phyloP scores from a whole-genome alignment of 2,888 invertebrate species.

The Cheilosia impressa region DNA sequence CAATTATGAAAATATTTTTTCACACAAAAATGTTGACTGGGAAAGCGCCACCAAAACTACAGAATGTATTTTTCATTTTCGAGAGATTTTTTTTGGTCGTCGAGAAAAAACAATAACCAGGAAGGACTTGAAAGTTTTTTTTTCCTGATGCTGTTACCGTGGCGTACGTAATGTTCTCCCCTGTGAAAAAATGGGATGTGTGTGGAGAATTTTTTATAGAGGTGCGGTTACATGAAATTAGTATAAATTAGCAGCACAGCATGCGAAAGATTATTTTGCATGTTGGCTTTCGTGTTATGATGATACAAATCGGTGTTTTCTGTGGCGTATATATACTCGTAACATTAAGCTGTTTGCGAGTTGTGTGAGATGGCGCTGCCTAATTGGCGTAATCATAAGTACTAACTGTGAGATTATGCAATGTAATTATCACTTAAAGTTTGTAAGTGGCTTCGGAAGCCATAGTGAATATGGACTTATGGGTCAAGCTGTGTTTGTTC shows the following conservation, averaged over 20 bases:
- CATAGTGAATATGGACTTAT: no score
- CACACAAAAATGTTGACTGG: background rate
- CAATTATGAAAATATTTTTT: conserved; percentile 42
- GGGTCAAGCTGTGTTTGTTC: no score
- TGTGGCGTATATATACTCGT: background rate
- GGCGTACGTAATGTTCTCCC: background rate
- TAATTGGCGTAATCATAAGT: no score
- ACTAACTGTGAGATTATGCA: no score
- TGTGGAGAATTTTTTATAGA: no score
- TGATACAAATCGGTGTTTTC: background rate
- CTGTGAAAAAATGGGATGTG: background rate
- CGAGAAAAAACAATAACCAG: background rate
- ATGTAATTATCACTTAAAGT: no score
- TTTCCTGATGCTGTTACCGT: background rate
- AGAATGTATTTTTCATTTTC: conserved; percentile 17
- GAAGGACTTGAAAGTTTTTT: conserved; percentile 7
- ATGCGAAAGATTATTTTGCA: conserved; percentile 8
- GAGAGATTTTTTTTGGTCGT: background rate
- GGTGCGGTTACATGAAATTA: background rate
- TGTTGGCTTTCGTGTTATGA: conserved; percentile 1
- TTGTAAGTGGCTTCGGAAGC: no score
- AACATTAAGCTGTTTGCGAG: background rate
- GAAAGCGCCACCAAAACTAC: background rate
- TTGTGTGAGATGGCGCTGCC: no score
- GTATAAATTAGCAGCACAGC: conserved; percentile 18